phyloP scores from a whole-genome alignment of 2,797 vertebrate genomes.

The Xenopus petersii region DNA sequence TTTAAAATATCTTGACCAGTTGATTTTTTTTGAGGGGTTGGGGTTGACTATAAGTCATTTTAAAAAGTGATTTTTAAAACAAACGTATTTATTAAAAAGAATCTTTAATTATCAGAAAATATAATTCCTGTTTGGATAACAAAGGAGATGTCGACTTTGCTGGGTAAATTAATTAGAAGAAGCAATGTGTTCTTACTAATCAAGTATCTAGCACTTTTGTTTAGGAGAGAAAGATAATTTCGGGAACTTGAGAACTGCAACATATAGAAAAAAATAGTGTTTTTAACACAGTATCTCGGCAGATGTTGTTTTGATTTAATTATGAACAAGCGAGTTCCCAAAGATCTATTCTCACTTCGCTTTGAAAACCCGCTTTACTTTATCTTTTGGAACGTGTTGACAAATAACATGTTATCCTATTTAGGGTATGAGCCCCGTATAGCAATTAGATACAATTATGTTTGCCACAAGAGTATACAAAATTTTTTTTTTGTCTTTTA shows the following conservation, averaged over 20 bases:
- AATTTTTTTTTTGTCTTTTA: too few species aligned
- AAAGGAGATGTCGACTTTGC: background rate
- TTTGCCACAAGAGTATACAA: too few species aligned
- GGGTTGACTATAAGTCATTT: too few species aligned
- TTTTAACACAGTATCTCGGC: constrained; percentile 37
- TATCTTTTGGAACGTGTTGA: constrained; percentile 27
- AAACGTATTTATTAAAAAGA: too few species aligned
- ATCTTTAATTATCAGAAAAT: too few species aligned
- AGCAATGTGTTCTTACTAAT: constrained; percentile 45
- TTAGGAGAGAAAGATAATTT: constrained; percentile 45
- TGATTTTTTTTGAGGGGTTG: too few species aligned
- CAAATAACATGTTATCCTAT: constrained; percentile 34
- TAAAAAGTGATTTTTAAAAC: too few species aligned
- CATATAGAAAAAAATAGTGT: constrained; percentile 34
- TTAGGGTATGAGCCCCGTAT: too few species aligned
- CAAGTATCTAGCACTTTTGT: constrained; percentile 39
- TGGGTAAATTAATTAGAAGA: constrained; percentile 38
- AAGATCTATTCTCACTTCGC: constrained; percentile 38
- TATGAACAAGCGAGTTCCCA: constrained; percentile 39
- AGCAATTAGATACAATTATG: too few species aligned
- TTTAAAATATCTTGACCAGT: too few species aligned
- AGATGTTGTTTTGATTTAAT: constrained; percentile 50
- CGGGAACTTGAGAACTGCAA: constrained; percentile 42
- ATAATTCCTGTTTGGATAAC: too few species aligned
- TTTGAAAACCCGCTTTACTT: constrained; percentile 26